These are phyloP conservation scores for Pollenia angustigena DNA, from an alignment of 2,888 invertebrate genomes.

Conservation along the genomic window DNA sequence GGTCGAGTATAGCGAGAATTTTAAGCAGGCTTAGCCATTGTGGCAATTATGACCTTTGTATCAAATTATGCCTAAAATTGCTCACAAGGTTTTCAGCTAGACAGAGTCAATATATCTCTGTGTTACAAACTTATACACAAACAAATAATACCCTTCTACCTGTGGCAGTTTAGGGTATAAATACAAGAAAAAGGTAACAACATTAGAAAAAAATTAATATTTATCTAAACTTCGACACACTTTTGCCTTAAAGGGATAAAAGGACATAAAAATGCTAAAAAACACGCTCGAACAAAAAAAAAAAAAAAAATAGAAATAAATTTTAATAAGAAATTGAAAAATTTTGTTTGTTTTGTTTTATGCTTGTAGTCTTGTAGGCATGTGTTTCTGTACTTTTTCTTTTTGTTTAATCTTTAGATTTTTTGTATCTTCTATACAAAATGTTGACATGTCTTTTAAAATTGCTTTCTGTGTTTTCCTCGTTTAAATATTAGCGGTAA, in stretches of 20 bases:
- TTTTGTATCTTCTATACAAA: too few species aligned
- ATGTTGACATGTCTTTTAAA: too few species aligned
- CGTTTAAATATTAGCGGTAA: too few species aligned
- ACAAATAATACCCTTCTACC: too few species aligned
- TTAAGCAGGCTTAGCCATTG: too few species aligned
- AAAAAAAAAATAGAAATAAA: not conserved
- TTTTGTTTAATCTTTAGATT: not conserved
- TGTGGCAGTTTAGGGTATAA: not conserved
- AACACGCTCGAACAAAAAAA: not conserved
- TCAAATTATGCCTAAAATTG: too few species aligned
- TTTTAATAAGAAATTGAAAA: not conserved
- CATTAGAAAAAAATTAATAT: slow-evolving; percentile 33
- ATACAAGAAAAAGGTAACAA: slow-evolving; percentile 29
- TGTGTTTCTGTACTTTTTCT: not conserved
- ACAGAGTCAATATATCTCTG: too few species aligned
- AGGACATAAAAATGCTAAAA: not conserved
- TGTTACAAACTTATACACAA: too few species aligned
- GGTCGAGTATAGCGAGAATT: too few species aligned
- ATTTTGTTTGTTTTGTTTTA: not conserved
- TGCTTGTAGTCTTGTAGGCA: not conserved
- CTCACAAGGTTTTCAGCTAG: too few species aligned
- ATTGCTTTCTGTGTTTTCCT: too few species aligned
- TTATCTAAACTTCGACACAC: slow-evolving; percentile 44
- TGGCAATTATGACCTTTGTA: too few species aligned
- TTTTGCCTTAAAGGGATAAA: slow-evolving; percentile 1